Evolutionary conservation across 2,797 vertebrate species (phyloP), one percentile per base, ranked within the genome.

Genomic region (Sciurus vulgaris): DNA sequence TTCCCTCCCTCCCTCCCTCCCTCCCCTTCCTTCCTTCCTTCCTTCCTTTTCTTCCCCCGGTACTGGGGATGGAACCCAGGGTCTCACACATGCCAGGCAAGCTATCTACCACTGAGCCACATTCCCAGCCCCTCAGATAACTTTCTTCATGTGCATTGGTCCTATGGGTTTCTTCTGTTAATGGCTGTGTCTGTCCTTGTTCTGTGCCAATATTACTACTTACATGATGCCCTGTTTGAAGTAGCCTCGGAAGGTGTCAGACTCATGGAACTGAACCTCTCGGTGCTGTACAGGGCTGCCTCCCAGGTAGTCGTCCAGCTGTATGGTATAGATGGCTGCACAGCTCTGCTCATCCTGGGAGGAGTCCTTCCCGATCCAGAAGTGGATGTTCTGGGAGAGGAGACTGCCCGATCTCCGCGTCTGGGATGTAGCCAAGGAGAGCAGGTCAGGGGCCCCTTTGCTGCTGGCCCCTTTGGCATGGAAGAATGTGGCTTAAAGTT

Each of bases 141-240:
- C 78, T 61, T 86, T 82, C 67, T 86, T 89, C 41, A 18, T 20
- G 20, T 33, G 38, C 22, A 15, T 20, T 13, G 35, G 76, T 33
- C 38, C 61, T 74, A 54, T 26, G 47, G 24, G 38, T 51, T 70
- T 59, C 33, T 44, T 56, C 18, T 24, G 70, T 20, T 59, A 83
- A 20, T 18, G 33, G 49, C 47, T 17, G 1, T 28, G 38, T 61
- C 28, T 6, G 22, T 30, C 56, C 54, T n/a, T 20, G 47, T 89
- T 54, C 41, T 2, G 10, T 15, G n/a, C n/a, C n/a, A 30, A 33
- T 28, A 0, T 33, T 12, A 10, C 51, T 91, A 98, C 98, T 98
- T 95, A 99, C 99, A 99, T 99, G 93, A 99, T 94, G 35, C 99
- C 99, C 81, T 99, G 99, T 97, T 99, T 99, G 97, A 99, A 99